These are phyloP conservation scores for Sander lucioperca DNA, from an alignment of 2,113 vertebrate genomes.

Conservation along the genomic window DNA sequence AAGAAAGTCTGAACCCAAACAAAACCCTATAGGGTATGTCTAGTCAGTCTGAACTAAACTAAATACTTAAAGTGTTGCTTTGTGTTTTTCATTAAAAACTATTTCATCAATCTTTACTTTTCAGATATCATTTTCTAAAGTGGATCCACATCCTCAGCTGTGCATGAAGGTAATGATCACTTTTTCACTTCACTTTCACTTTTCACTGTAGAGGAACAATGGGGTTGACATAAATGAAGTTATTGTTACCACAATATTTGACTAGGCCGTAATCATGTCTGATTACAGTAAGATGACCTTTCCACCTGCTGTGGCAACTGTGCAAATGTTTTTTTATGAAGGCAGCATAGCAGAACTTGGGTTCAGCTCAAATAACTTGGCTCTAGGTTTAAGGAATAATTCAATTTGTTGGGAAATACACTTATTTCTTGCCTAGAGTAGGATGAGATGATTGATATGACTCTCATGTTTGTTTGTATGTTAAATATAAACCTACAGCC, in stretches of 20 bases:
- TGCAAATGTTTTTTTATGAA: not conserved
- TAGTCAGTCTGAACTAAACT: not conserved
- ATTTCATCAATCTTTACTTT: slow-evolving; percentile 26
- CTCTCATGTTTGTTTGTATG: not conserved
- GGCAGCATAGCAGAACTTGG: not conserved
- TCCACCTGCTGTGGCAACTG: not conserved
- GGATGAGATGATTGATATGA: not conserved
- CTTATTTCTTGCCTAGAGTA: not conserved
- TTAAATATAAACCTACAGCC: not conserved
- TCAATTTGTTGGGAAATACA: not conserved
- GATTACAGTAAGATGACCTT: not conserved
- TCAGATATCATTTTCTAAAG: slow-evolving; percentile 85
- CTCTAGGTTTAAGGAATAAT: not conserved
- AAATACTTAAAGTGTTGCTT: slow-evolving; percentile 67
- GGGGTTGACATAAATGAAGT: not conserved
- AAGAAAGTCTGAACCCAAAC: not conserved
- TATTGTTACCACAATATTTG: not conserved
- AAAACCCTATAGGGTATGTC: not conserved
- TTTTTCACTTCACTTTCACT: not conserved
- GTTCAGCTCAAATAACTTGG: not conserved
- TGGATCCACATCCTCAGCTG: slow-evolving; percentile 89
- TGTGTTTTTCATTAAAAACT: not conserved
- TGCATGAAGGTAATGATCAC: slow-evolving; percentile 89
- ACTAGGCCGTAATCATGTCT: not conserved
- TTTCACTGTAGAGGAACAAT: not conserved